Conservation (phyloP, 1,140 invertebrate genomes). For the Globodera rostochiensis region DNA sequence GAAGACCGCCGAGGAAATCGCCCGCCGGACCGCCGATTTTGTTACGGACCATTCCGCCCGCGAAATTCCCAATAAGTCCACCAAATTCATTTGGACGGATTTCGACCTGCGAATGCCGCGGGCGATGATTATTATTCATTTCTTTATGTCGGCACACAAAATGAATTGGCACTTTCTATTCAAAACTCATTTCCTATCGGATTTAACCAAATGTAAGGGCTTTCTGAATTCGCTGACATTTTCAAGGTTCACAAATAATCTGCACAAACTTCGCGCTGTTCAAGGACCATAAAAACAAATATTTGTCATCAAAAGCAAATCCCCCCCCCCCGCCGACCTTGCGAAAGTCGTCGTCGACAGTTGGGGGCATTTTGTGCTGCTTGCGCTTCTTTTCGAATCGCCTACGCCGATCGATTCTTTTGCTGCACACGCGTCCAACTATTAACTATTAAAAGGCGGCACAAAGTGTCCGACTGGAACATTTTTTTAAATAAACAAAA, state of each 20-base stretch:
- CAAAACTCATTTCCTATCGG: neutral
- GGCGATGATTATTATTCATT: neutral
- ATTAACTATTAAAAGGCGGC: too few species aligned
- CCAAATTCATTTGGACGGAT: conserved; percentile 60
- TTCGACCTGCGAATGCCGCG: conserved; percentile 50
- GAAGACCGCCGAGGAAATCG: conserved; percentile 49
- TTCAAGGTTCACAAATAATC: too few species aligned
- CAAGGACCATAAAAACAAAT: neutral
- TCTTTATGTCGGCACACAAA: neutral
- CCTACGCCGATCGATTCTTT: too few species aligned
- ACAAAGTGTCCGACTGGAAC: too few species aligned
- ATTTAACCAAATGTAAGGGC: too few species aligned
- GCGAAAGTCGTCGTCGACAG: neutral
- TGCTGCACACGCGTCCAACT: too few species aligned
- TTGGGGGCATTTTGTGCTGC: neutral
- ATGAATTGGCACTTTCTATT: neutral
- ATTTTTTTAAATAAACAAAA: too few species aligned
- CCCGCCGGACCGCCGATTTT: conserved; percentile 55
- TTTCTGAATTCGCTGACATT: too few species aligned
- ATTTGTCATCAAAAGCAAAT: too few species aligned
- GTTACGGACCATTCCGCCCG: conserved; percentile 59
- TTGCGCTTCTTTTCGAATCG: too few species aligned
- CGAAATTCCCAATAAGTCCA: conserved; percentile 63
- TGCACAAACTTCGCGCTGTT: neutral
- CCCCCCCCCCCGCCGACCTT: neutral